phyloP scores from a whole-genome alignment of 2,797 vertebrate genomes.

The Echeneis naucrates region DNA sequence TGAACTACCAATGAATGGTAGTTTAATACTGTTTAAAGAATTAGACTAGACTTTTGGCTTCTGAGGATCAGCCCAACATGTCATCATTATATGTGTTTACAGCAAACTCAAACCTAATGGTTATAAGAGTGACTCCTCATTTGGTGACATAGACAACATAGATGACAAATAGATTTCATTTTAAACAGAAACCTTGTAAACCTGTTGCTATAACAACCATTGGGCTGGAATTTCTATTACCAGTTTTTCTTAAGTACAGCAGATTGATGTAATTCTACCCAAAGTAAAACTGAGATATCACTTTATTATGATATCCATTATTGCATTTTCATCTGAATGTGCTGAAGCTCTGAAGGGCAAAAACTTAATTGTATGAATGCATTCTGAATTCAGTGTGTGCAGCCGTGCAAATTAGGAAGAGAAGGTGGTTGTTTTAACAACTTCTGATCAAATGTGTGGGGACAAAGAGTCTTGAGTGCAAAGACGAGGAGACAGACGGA shows the following conservation, averaged over 20 bases:
- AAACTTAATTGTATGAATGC: background rate
- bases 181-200: constrained; percentile 46
- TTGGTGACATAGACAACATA: background rate
- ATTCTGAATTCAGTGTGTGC: background rate
- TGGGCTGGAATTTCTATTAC: constrained; percentile 18
- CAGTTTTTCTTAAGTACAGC: constrained; percentile 24
- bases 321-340: background rate
- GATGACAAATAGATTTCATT: constrained; percentile 30
- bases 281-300: background rate
- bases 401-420: constrained; percentile 5
- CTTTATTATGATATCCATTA: background rate
- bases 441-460: constrained; percentile 39
- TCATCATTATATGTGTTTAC: background rate
- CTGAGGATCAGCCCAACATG: background rate
- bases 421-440: constrained; percentile 33
- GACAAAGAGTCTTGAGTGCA: constrained; percentile 42
- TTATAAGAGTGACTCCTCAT: background rate
- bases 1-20: no score
- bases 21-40: background rate
- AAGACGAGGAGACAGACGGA: constrained; percentile 66
- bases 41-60: background rate
- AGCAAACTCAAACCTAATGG: background rate
- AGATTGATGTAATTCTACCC: background rate
- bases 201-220: constrained; percentile 70
- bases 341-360: background rate